These are phyloP conservation scores for Tiliacea citrago DNA, from an alignment of 2,888 invertebrate genomes.

Conservation along the genomic window DNA sequence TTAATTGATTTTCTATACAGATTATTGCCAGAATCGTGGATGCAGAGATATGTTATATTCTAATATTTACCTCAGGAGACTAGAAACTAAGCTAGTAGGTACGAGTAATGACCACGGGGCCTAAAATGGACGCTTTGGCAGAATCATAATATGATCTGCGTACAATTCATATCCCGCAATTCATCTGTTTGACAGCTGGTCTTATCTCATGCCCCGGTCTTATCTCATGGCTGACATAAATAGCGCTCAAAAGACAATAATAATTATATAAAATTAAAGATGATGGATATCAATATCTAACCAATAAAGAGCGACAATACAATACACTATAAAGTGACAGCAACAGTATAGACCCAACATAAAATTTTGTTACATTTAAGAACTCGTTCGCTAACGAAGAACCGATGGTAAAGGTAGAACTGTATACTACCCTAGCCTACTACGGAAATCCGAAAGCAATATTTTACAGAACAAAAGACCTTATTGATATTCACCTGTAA, in stretches of 20 bases:
- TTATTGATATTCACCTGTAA: slow-evolving; percentile 51
- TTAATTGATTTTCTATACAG: slow-evolving; percentile 44
- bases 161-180: no score
- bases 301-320: not conserved
- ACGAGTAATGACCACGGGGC: not conserved
- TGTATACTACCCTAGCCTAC: not conserved
- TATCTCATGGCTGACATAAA: not conserved
- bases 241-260: not conserved
- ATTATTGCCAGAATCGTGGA: not conserved
- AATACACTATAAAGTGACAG: not conserved
- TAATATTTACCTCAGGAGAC: no score
- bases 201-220: no score
- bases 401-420: slow-evolving; percentile 2
- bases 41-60: not conserved
- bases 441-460: slow-evolving; percentile 40
- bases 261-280: not conserved
- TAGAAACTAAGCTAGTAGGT: no score
- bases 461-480: slow-evolving; percentile 48
- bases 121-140: no score
- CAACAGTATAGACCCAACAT: not conserved
- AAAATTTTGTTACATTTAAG: not conserved
- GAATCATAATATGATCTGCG: no score
- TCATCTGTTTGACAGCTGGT: no score
- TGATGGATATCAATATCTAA: not conserved
- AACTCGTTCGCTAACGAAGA: not conserved